Evolutionary conservation across 2,888 invertebrate species (phyloP).

Genomic region (Dolichopus griseipennis): DNA sequence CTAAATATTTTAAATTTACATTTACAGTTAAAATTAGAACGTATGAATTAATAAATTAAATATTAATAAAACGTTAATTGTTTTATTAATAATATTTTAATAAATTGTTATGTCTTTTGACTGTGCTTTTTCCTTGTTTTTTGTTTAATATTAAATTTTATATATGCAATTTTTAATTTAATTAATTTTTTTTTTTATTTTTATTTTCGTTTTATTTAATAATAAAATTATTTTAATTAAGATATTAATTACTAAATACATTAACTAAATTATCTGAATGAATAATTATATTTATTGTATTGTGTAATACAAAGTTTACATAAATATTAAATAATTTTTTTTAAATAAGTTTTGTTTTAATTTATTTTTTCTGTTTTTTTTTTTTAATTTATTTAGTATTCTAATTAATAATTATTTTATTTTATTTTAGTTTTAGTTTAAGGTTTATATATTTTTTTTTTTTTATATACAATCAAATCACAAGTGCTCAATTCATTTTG

Average conservation of each 20-base stretch:
- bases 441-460: not conserved
- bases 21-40: too few relatives aligned
- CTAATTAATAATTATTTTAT: too few relatives aligned
- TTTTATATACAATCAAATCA: slow-evolving; percentile 31
- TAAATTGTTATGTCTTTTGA: not conserved
- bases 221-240: too few relatives aligned
- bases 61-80: too few relatives aligned
- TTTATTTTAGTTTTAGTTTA: too few relatives aligned
- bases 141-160: not conserved
- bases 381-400: too few relatives aligned
- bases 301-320: not conserved
- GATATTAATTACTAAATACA: too few relatives aligned
- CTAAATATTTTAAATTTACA: too few relatives aligned
- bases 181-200: too few relatives aligned
- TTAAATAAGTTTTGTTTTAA: not conserved
- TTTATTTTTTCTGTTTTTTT: not conserved
- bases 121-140: not conserved
- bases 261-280: too few relatives aligned
- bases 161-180: not conserved
- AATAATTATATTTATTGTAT: not conserved
- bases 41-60: too few relatives aligned
- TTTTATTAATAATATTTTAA: not conserved
- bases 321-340: not conserved
- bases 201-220: too few relatives aligned
- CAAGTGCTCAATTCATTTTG: slow-evolving; percentile 28